These are phyloP conservation scores for Furcifer pardalis DNA, from an alignment of 2,797 vertebrate species.

Conservation along the genomic window DNA sequence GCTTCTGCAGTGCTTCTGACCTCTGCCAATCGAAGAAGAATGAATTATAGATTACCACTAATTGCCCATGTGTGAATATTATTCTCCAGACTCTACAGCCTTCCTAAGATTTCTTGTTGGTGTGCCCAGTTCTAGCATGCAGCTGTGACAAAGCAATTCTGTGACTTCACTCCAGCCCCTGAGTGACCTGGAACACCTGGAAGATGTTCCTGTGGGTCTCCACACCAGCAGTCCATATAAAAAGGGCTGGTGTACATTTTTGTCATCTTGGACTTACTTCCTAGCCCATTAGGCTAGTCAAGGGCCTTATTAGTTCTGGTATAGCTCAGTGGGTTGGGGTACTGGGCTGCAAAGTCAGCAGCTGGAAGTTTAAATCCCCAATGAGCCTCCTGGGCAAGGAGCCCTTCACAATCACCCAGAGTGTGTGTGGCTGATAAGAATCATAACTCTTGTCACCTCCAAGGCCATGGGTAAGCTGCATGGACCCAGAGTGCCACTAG, in stretches of 20 bases:
- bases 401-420: no score
- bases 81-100: background rate
- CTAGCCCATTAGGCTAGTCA: background rate
- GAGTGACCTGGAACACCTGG: background rate
- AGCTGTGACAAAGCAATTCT: constrained; percentile 31
- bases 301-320: background rate
- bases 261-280: background rate
- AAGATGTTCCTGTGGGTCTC: background rate
- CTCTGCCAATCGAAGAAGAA: constrained; percentile 18
- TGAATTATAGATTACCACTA: constrained; percentile 48
- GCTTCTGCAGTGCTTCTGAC: constrained; percentile 4
- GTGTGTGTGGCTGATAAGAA: no score
- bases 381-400: no score
- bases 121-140: background rate
- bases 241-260: background rate
- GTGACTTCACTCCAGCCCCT: background rate
- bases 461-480: no score
- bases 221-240: background rate
- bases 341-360: no score
- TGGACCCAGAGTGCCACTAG: no score
- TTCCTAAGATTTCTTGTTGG: background rate
- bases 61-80: constrained; percentile 35
- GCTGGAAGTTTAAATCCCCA: no score
- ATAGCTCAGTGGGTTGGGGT: no score
- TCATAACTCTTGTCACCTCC: no score